phyloP scores from a whole-genome alignment of 2,113 vertebrate species.

The Dascyllus trimaculatus region DNA sequence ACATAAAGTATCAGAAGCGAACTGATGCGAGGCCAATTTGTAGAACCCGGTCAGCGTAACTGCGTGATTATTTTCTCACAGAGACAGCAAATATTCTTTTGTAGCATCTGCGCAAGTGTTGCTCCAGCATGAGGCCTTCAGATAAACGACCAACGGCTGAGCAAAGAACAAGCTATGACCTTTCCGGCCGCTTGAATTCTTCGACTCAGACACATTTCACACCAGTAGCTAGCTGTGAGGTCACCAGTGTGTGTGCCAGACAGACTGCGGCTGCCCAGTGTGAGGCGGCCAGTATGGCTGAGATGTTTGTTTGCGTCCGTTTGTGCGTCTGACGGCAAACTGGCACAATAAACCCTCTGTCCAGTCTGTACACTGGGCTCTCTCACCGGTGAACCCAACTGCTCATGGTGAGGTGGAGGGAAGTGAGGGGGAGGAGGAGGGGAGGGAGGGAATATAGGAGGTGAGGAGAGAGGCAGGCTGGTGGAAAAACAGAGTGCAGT shows the following conservation, averaged over 20 bases:
- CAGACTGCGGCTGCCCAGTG: constrained; percentile 38
- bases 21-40: constrained; percentile 19
- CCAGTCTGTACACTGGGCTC: constrained; percentile 64
- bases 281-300: constrained; percentile 38
- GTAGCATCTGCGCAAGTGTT: not conserved
- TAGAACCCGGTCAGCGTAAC: not conserved
- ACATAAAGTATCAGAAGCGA: not conserved
- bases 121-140: not conserved
- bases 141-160: constrained; percentile 9
- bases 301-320: constrained; percentile 41
- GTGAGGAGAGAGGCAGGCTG: constrained; percentile 32
- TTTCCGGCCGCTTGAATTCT: constrained; percentile 14
- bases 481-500: constrained; percentile 61
- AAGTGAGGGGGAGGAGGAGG: not conserved
- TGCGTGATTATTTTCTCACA: not conserved
- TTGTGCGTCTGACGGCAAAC: constrained; percentile 22
- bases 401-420: constrained; percentile 27
- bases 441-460: constrained; percentile 11
- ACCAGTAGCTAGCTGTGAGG: constrained; percentile 55
- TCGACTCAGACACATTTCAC: constrained; percentile 20
- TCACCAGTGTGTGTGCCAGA: constrained; percentile 42
- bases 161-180: constrained; percentile 33
- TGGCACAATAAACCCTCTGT: constrained; percentile 74
- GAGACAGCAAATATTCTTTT: not conserved
- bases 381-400: constrained; percentile 58